phyloP scores from a whole-genome alignment of 64 coral and sea anemone species.

The Catalaphyllia jardinei region DNA sequence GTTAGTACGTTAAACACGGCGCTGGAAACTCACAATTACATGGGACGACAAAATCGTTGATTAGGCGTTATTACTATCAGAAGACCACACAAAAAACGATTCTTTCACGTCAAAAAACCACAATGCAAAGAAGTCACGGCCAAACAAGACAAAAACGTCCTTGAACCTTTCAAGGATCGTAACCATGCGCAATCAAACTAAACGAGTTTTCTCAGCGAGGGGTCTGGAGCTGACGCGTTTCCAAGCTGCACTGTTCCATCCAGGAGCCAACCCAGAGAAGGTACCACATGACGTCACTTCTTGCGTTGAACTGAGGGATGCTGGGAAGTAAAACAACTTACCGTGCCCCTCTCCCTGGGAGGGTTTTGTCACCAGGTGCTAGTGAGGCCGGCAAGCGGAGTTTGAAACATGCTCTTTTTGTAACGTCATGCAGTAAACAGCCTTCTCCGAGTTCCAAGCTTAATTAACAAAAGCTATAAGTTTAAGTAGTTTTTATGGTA shows the following conservation, averaged over 20 bases:
- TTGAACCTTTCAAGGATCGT: neutral
- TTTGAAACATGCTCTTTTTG: constrained; percentile 9
- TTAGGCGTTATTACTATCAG: constrained; percentile 3
- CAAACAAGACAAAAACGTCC: neutral
- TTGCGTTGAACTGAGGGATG: neutral
- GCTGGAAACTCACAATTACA: neutral
- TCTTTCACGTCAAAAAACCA: neutral
- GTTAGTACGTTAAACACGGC: constrained; percentile 5
- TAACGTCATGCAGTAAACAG: constrained; percentile 44
- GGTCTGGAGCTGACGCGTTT: constrained; percentile 16
- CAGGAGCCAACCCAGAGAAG: constrained; percentile 41
- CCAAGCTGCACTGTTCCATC: constrained; percentile 47
- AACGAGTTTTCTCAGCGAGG: constrained; percentile 12
- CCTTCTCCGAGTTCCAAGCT: constrained; percentile 46
- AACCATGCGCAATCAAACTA: neutral
- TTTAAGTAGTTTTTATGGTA: neutral
- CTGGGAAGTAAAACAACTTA: constrained; percentile 14
- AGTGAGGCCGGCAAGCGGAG: neutral
- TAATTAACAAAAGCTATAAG: neutral
- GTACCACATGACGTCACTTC: constrained; percentile 52
- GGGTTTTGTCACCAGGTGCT: neutral
- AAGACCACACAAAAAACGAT: neutral
- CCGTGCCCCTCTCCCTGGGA: neutral
- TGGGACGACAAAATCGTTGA: neutral
- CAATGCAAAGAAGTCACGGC: constrained; percentile 54